These are phyloP conservation scores for Cephus nigrinus DNA, from an alignment of 2,888 invertebrate genomes.

Conservation along the genomic window DNA sequence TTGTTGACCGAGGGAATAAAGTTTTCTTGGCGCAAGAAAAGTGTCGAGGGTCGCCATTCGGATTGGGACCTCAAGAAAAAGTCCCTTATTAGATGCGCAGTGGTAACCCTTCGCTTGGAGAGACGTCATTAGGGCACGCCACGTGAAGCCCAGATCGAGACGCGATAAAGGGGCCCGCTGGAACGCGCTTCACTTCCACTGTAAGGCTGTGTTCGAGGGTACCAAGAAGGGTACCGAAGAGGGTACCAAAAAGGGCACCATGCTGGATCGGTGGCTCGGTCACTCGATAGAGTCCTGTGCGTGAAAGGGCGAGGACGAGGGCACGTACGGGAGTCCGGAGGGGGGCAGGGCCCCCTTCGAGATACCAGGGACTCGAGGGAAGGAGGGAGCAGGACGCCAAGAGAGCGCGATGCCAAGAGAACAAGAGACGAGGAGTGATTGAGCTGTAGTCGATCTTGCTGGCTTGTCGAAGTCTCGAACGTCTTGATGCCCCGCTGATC, in stretches of 20 bases:
- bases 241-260: too few relatives aligned
- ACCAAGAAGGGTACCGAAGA: too few relatives aligned
- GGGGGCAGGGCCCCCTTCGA: constrained; percentile 7
- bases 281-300: not conserved
- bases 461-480: constrained; percentile 60
- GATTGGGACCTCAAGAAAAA: constrained; percentile 58
- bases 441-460: constrained; percentile 65
- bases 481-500: constrained; percentile 57
- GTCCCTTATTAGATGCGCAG: constrained; percentile 57
- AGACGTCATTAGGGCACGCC: constrained; percentile 64
- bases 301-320: constrained; percentile 28
- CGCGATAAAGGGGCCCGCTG: not conserved
- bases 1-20: too few relatives aligned
- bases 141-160: constrained; percentile 49
- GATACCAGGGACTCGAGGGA: not conserved
- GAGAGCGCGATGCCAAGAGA: constrained; percentile 27
- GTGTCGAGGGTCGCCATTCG: constrained; percentile 40
- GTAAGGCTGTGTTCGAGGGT: too few relatives aligned
- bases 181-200: not conserved
- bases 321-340: constrained; percentile 18
- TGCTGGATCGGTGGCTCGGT: too few relatives aligned
- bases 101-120: constrained; percentile 50
- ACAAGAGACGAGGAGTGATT: constrained; percentile 63
- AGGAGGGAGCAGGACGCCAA: not conserved
- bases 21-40: not conserved